Evolutionary conservation across 2,797 vertebrate genomes (phyloP), one percentile per base, ranked within the genome.

Genomic region (Helarctos malayanus): DNA sequence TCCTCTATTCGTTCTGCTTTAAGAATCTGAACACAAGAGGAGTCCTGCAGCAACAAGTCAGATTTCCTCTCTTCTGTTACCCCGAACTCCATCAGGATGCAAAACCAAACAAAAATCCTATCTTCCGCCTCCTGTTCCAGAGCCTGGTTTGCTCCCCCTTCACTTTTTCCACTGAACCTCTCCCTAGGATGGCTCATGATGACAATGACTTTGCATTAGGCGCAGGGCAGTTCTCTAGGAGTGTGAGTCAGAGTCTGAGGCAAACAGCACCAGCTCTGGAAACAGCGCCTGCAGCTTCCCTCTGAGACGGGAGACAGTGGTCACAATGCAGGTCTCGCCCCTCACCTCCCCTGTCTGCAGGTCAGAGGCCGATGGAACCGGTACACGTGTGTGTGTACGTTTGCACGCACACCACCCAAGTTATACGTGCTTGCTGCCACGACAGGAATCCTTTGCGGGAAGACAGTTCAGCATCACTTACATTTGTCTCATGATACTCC

Each of bases 171-270:
- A 89, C 49, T 11, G n/a, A 82, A 52, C 57, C 41, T 78, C 89
- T 75, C 82, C 78, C 93, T n/a, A 47, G 5, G 14, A 81, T 29
- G n/a, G 94, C 86, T 80, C 35, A 14, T 0, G 25, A 45, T 45
- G 89, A 96, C 83, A 79, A 52, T 83, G 92, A 93, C 96, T 97
- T 32, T 91, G 91, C 91, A 82, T 52, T 56, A 78, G 4, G 54
- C 73, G 65, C 35, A 57, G 45, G 73, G 41, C 45, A 89, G 19
- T 82, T 92, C 54, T 95, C 69, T n/a, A 25, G 35, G n/a, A 59
- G 29, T 23, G 2, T 97, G 95, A 98, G 83, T 97, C 94, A 97
- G 56, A 81, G 84, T 61, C 88, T 85, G 71, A 79, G 12, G 41
- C 80, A 79, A 79, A 89, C 32, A 49, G 79, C 0, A 6, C 80